These are phyloP conservation scores for Aplysina aerophoba DNA, from an alignment of 37 sponge, comb jelly and placozoan species.

Conservation along the genomic window DNA sequence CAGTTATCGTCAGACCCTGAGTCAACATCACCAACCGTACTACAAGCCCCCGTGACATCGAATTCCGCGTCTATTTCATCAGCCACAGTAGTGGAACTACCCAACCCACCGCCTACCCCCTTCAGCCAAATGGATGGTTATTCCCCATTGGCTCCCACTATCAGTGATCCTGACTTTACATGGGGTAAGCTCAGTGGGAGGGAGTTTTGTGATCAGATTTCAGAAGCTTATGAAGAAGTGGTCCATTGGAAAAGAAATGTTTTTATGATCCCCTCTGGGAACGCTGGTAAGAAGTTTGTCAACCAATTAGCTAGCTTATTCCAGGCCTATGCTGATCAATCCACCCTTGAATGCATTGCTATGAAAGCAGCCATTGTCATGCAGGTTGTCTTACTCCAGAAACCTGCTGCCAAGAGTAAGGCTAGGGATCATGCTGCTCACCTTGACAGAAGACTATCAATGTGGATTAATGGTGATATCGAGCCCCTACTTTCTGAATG, in stretches of 20 bases:
- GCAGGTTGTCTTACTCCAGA: background rate
- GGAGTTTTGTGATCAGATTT: background rate
- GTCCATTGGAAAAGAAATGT: background rate
- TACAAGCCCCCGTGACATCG: too few species aligned
- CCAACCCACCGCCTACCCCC: too few species aligned
- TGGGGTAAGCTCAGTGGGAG: slow-evolving; percentile 2
- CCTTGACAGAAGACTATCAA: background rate
- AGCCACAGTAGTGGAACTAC: too few species aligned
- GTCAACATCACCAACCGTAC: too few species aligned
- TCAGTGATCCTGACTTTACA: slow-evolving; percentile 3
- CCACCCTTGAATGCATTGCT: background rate
- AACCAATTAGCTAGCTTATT: background rate
- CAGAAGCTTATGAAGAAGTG: background rate
- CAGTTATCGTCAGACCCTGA: too few species aligned
- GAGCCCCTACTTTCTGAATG: background rate
- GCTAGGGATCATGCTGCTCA: background rate
- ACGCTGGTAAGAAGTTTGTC: slow-evolving; percentile 11
- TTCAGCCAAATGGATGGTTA: too few species aligned
- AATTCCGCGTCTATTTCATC: too few species aligned
- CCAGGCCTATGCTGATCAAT: background rate
- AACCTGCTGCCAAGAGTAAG: background rate
- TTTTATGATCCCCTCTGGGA: background rate
- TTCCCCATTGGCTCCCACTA: background rate
- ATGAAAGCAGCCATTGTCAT: slow-evolving; percentile 1
- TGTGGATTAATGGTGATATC: slow-evolving; percentile 7